Conservation (phyloP, 1,140 invertebrate species). For the Drosophila pallidifrons region DNA sequence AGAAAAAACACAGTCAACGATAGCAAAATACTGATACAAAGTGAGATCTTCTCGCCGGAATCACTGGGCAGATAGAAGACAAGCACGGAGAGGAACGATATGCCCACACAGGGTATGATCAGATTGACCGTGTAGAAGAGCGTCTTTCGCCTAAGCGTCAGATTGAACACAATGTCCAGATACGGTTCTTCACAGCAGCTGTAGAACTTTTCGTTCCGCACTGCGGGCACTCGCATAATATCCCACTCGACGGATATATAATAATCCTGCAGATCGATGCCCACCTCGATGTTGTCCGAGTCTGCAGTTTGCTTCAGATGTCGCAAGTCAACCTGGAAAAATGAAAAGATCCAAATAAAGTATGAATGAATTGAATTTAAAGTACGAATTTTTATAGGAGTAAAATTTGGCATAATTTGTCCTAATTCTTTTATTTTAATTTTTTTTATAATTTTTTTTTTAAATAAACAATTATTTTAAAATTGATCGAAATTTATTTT, state of each 20-base stretch:
- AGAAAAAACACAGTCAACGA: constrained; percentile 99
- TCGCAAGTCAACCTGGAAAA: constrained; percentile 92
- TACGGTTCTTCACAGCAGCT: constrained; percentile 96
- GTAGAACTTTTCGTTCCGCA: constrained; percentile 95
- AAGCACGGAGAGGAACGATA: constrained; percentile 98
- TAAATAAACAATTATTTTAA: no score
- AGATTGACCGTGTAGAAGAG: constrained; percentile 99
- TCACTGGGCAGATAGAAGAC: constrained; percentile 99
- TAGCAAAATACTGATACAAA: constrained; percentile 99
- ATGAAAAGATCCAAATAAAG: neutral
- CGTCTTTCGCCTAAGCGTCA: constrained; percentile 97
- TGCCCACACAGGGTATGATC: constrained; percentile 98
- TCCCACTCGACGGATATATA: constrained; percentile 99
- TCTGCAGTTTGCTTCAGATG: constrained; percentile 93
- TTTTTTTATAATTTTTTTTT: no score
- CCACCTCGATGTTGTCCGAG: constrained; percentile 93
- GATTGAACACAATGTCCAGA: constrained; percentile 98
- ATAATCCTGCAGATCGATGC: constrained; percentile 96
- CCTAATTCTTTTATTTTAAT: no score
- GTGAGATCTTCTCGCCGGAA: constrained; percentile 98
- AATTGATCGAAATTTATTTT: no score
- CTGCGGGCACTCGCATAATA: constrained; percentile 95
- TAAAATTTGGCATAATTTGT: no score
- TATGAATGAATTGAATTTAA: neutral
- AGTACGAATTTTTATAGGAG: no score